Evolutionary conservation across 2,888 invertebrate species (phyloP).

Genomic region (Himalopsyche kuldschensis): DNA sequence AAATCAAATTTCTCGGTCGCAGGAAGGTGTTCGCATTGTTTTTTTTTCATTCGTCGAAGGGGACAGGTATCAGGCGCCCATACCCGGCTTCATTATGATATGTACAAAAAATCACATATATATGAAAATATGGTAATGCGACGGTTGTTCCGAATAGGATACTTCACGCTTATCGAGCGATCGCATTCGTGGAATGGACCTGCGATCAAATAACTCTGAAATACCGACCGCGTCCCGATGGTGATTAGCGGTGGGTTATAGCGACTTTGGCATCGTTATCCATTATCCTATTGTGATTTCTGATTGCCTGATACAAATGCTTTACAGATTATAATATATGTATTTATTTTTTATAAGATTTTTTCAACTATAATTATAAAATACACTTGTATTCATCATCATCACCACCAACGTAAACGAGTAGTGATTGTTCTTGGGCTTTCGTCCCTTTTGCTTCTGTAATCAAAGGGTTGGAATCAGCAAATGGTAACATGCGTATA

Average conservation of each 20-base stretch:
- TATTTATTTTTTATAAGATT: too few species aligned
- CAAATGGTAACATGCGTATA: too few species aligned
- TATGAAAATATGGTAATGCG: constrained; percentile 24
- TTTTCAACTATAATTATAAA: too few species aligned
- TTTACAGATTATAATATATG: too few species aligned
- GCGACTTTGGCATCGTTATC: background rate
- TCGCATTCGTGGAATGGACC: constrained; percentile 27
- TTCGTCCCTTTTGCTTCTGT: too few species aligned
- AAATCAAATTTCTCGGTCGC: constrained; percentile 32
- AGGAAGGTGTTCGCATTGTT: constrained; percentile 19
- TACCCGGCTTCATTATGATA: constrained; percentile 14
- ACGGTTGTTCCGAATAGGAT: background rate
- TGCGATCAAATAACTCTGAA: constrained; percentile 31
- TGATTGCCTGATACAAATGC: background rate
- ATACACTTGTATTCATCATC: too few species aligned
- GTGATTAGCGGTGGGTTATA: constrained; percentile 12
- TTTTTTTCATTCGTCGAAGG: background rate
- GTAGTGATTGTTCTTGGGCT: too few species aligned
- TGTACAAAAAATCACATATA: constrained; percentile 9
- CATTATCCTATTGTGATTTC: background rate
- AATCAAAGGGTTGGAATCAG: too few species aligned
- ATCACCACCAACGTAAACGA: too few species aligned
- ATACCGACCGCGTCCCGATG: constrained; percentile 21
- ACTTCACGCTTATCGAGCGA: constrained; percentile 34
- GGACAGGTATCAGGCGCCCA: constrained; percentile 12